phyloP scores from a whole-genome alignment of 2,113 vertebrate genomes.

The Bufo bufo region DNA sequence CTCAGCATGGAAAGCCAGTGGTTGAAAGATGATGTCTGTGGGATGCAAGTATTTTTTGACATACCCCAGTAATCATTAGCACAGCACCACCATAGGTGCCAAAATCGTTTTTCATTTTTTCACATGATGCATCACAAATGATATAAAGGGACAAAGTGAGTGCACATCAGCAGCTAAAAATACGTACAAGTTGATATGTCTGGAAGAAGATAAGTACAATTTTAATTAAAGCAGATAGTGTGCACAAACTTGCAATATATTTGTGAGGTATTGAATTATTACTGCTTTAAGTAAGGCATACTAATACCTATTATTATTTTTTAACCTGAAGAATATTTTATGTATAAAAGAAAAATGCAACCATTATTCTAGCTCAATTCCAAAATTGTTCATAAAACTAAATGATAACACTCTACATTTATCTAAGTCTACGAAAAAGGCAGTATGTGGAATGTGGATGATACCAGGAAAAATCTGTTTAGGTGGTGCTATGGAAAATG shows the following conservation, averaged over 20 bases:
- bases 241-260: neutral
- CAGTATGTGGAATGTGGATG: neutral
- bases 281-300: neutral
- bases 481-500: neutral
- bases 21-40: constrained; percentile 49
- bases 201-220: neutral
- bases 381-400: neutral
- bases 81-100: constrained; percentile 33
- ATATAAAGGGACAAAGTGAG: constrained; percentile 20
- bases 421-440: neutral
- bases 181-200: neutral
- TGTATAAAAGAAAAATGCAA: neutral
- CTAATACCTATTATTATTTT: neutral
- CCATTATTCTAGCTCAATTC: neutral
- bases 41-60: constrained; percentile 52
- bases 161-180: constrained; percentile 23
- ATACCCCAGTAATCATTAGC: constrained; percentile 45
- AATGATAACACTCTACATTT: neutral
- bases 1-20: constrained; percentile 52
- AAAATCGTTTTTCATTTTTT: constrained; percentile 34
- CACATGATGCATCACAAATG: constrained; percentile 16
- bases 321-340: neutral
- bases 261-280: neutral
- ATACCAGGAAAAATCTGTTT: neutral
- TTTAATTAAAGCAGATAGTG: neutral